phyloP scores from a whole-genome alignment of 2,888 invertebrate species.

The Trypoxylon attenuatum region DNA sequence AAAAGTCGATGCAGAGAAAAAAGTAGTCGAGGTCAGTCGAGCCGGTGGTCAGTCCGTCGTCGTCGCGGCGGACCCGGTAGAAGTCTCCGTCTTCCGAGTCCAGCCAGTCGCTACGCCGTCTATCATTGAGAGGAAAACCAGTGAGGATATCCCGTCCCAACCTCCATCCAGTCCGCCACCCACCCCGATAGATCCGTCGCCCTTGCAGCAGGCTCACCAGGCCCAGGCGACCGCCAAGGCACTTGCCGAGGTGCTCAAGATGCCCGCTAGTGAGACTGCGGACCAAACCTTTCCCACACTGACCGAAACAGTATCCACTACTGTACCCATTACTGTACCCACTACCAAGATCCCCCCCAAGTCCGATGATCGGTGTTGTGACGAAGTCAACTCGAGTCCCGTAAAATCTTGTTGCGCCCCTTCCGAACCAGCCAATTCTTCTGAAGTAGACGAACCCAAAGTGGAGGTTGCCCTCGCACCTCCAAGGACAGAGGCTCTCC shows the following conservation, averaged over 20 bases:
- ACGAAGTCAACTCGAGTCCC: no score
- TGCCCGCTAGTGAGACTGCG: constrained; percentile 64
- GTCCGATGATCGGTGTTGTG: no score
- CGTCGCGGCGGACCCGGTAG: constrained; percentile 64
- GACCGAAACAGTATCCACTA: background rate
- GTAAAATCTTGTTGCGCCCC: constrained; percentile 17
- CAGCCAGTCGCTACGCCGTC: constrained; percentile 70
- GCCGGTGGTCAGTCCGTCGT: constrained; percentile 53
- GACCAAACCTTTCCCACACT: constrained; percentile 19
- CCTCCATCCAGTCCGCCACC: constrained; percentile 72
- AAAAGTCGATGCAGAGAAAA: constrained; percentile 62
- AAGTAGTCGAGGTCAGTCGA: constrained; percentile 73
- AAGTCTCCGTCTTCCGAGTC: constrained; percentile 61
- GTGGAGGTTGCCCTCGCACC: constrained; percentile 14
- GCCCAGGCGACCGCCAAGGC: constrained; percentile 64
- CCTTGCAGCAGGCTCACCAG: constrained; percentile 70
- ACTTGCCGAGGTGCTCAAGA: constrained; percentile 68
- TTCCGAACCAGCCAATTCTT: constrained; percentile 16
- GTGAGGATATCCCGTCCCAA: constrained; percentile 71
- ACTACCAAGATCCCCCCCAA: constrained; percentile 4
- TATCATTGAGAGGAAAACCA: constrained; percentile 74
- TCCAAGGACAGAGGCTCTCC: constrained; percentile 23
- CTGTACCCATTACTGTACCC: constrained; percentile 1
- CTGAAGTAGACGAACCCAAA: constrained; percentile 20
- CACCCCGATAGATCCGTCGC: constrained; percentile 72